Evolutionary conservation across 2,888 invertebrate species (phyloP), one percentile per base, ranked within the genome.

Genomic region (Eubasilissa splendida): DNA sequence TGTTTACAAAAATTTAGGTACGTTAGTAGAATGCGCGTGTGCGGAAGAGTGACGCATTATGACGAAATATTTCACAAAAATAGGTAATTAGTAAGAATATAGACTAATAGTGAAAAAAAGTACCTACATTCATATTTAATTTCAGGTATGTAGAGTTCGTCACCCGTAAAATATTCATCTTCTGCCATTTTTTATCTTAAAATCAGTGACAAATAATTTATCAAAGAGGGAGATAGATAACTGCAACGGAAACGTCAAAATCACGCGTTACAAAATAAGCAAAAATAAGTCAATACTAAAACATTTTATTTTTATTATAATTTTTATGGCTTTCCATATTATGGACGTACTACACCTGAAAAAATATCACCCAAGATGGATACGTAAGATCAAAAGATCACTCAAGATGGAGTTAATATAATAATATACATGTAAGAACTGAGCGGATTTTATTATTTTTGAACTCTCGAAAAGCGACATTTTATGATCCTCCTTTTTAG

Each of bases 111-210:
- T 54, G 53, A 50, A 14, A 31, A 0, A 77, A 73, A 75, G 33
- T 14, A 89, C 95, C 93, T 89, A 96, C 96, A 96, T 91, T 96
- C 96, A 87, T 95, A 96, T 91, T 96, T 95, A 31, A 91, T 87
- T 50, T 93, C 91, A 0, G 95, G 92, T 85, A 95, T 86, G 79
- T 88, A 85, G 83, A 93, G 92, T 86, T 95, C 93, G 82, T 93
- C 93, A 83, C 92, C 90, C 73, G 91, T 91, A 81, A 93, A 90
- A 83, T 85, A 91, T 82, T 85, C 89, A 88, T 86, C 91, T 86
- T 87, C 88, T 83, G 80, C 80, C 79, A 82, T 77, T 82, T 75
- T 22, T 60, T n/a, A 11, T n/a, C 3, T 8, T 12, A 52, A 71
- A 70, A 78, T 63, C 12, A 22, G 14, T 63, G 52, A 54, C 4